Percentiles rank a stretch among this genome's conserved stretches.
Conservation (phyloP, 2,888 invertebrate genomes). For the Agrypnus murinus region DNA sequence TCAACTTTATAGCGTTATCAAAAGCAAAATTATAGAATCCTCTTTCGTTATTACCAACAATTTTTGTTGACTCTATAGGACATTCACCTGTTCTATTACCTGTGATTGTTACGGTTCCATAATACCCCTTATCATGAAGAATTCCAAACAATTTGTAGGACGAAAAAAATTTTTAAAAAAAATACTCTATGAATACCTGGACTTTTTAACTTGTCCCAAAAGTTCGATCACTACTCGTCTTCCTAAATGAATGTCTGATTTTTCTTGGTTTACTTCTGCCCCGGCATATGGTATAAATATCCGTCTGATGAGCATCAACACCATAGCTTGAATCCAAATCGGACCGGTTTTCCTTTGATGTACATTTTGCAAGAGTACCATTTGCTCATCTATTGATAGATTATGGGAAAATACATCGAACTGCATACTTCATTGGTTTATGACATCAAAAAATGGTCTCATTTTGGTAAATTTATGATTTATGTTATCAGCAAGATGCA, state of each 20-base stretch:
- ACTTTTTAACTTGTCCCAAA: too few relatives aligned
- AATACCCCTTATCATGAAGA: not conserved
- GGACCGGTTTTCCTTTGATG: conserved; percentile 56
- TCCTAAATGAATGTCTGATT: too few relatives aligned
- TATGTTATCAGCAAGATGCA: conserved; percentile 55
- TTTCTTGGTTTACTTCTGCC: too few relatives aligned
- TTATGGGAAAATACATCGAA: conserved; percentile 56
- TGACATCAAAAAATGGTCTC: conserved; percentile 54
- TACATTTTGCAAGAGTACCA: conserved; percentile 61
- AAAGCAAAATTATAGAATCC: not conserved
- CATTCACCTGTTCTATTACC: not conserved
- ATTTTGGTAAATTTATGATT: conserved; percentile 59
- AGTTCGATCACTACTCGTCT: too few relatives aligned
- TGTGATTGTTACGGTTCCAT: not conserved
- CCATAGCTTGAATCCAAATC: conserved; percentile 55
- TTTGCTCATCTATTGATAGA: conserved; percentile 59
- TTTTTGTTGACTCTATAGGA: not conserved
- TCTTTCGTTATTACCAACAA: not conserved
- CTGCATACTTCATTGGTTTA: conserved; percentile 56
- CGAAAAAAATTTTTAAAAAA: too few relatives aligned
- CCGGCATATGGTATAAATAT: too few relatives aligned
- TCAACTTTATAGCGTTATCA: not conserved
- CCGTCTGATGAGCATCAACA: conserved; percentile 48
- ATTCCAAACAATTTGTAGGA: too few relatives aligned
- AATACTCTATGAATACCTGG: too few relatives aligned